phyloP scores from a whole-genome alignment of 1,140 invertebrate species.

The Saccostrea cuccullata region DNA sequence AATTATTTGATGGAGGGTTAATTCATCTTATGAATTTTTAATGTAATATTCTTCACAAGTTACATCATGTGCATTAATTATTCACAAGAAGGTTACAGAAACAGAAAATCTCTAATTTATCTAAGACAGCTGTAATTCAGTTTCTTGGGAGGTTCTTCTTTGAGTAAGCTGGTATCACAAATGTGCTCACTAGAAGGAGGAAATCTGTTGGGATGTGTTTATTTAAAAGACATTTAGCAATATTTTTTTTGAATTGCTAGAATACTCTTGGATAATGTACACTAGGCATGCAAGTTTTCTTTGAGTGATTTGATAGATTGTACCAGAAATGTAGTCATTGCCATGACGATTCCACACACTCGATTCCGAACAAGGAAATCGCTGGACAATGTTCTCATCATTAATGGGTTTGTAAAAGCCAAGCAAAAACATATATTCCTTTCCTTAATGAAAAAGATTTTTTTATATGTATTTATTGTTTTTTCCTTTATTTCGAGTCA shows the following conservation, averaged over 20 bases:
- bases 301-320: neutral
- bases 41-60: conserved; percentile 15
- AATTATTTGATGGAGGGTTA: conserved; percentile 8
- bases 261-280: neutral
- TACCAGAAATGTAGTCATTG: neutral
- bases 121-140: neutral
- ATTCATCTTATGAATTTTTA: conserved; percentile 5
- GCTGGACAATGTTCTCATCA: conserved; percentile 2
- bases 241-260: neutral
- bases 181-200: neutral
- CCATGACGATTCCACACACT: neutral
- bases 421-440: too few species aligned
- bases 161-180: neutral
- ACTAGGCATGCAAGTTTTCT: neutral
- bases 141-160: neutral
- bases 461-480: too few species aligned
- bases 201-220: neutral
- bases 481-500: too few species aligned
- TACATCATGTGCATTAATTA: conserved; percentile 6
- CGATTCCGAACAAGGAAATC: neutral
- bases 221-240: neutral
- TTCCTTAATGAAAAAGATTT: too few species aligned
- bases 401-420: neutral
- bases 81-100: neutral
- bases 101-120: neutral